Base-by-base conservation (phyloP, 2,113 vertebrate genomes). In the Hippopotamus amphibius region DNA sequence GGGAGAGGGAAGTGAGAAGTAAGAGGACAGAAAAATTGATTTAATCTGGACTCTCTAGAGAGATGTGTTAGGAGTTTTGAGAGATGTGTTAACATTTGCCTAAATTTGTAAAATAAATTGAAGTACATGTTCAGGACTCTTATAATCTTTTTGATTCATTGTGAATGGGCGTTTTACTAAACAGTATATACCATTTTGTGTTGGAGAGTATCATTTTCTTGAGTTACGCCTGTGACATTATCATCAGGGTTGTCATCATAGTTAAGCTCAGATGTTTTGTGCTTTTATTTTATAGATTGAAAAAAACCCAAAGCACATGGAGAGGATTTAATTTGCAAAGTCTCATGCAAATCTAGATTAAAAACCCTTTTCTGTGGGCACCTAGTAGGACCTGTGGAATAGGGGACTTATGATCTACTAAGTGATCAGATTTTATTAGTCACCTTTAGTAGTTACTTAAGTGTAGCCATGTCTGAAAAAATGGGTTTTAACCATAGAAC, bases 151-250 rank as follows among this genome's bases (percentile, higher is more conserved):
- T 88, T 26, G 11, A n/a, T 82, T 85, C 22, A 7, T 84, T 53
- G 7, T 88, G 37, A 96, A 86, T 48, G 37, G 33, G 93, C 22
- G 21, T 85, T 69, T 96, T 79, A 90, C 37, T 80, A 59, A 90
- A 79, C 0, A 46, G 50, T 55, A 33, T 30, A 2, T 71, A 76
- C 69, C 65, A 71, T 50, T 96, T 88, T 94, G 41, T 88, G 33
- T 85, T 83, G 33, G 59, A 91, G 59, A 53, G n/a, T 81, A 86
- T 96, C 33, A 24, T 95, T 96, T 94, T 92, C 74, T 88, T 92
- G 41, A 88, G 66, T 37, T 84, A 68, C 41, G 9, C 15, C 43
- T 89, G 6, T 90, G 43, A 57, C 11, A 30, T 91, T 92, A 79
- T 86, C 22, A 55, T 76, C 41, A 77, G 48, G 81, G 21, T 74